Evolutionary conservation across 2,797 vertebrate genomes (phyloP).

Genomic region (Pygocentrus nattereri): DNA sequence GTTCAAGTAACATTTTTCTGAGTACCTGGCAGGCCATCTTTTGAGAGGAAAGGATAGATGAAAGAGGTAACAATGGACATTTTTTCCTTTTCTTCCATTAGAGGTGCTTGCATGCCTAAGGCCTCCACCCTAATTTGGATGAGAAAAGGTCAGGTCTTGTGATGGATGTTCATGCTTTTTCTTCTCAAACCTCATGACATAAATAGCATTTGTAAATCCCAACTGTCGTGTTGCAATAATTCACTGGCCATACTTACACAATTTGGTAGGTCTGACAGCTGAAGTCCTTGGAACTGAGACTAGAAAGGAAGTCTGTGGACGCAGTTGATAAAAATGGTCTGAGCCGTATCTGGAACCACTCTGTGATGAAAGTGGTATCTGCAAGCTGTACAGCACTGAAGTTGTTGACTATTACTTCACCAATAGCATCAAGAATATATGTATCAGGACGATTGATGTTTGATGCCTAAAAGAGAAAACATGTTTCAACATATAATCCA

Average conservation of each 20-base stretch:
- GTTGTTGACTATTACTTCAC: not conserved
- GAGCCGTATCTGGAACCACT: slow-evolving; percentile 57
- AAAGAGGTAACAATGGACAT: not conserved
- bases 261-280: not conserved
- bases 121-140: not conserved
- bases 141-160: not conserved
- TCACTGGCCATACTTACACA: not conserved
- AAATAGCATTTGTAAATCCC: too few relatives aligned
- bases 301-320: slow-evolving; percentile 53
- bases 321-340: slow-evolving; percentile 59
- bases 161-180: not conserved
- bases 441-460: slow-evolving; percentile 37
- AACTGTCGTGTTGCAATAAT: too few relatives aligned
- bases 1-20: not conserved
- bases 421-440: slow-evolving; percentile 45
- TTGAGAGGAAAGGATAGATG: not conserved
- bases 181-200: not conserved
- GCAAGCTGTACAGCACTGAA: slow-evolving; percentile 57
- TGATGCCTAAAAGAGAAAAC: not conserved
- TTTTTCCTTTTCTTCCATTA: not conserved
- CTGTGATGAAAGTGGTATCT: not conserved
- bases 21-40: not conserved
- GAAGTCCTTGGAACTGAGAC: not conserved
- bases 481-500: not conserved
- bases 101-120: not conserved